Base-by-base conservation (phyloP, 2,113 vertebrate genomes). In the Oreochromis spilurus region DNA sequence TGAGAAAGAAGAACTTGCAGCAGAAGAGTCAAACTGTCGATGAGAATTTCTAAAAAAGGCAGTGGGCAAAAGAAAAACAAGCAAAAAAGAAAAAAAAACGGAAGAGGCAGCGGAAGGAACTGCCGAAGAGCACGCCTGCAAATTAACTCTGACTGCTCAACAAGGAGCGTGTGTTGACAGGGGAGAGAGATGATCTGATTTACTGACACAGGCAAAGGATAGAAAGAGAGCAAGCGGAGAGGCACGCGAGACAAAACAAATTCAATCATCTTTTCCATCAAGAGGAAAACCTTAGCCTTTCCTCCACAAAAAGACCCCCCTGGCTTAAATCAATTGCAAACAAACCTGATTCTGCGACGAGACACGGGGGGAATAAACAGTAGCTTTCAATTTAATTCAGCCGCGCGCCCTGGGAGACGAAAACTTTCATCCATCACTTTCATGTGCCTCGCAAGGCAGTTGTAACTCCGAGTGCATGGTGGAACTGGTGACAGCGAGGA, bases 351-450 rank as follows among this genome's bases (percentile, higher is more conserved):
- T 95, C 83, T 26, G 82, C 77, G 52, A 91, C 91, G 87, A 93
- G 82, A 92, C 95, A 92, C 86, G 12, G 93, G 87, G 94, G 94
- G 94, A 96, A 96, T 96, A 96, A 96, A 97, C 95, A 96, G 96
- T 94, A 95, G 94, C 96, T 96, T 96, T 97, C 95, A 96, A 96
- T 96, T 97, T 96, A 89, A 95, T 96, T 96, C 96, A 94, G 93
- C 84, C 84, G 52, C 2, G 89, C 72, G 75, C 93, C 91, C 84
- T 87, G 91, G 94, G 95, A 95, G 90, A 91, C 87, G 79, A 86
- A 94, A 96, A 96, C 95, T 96, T 96, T 96, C 96, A 96, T 96
- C 96, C 95, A 94, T 96, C 94, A 96, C 94, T 96, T 96, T 96
- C 95, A 95, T 92, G 93, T 87, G 91, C 88, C 87, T 83, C 65